Conservation (phyloP, 2,797 vertebrate species). For the Enteromius paludinosus region DNA sequence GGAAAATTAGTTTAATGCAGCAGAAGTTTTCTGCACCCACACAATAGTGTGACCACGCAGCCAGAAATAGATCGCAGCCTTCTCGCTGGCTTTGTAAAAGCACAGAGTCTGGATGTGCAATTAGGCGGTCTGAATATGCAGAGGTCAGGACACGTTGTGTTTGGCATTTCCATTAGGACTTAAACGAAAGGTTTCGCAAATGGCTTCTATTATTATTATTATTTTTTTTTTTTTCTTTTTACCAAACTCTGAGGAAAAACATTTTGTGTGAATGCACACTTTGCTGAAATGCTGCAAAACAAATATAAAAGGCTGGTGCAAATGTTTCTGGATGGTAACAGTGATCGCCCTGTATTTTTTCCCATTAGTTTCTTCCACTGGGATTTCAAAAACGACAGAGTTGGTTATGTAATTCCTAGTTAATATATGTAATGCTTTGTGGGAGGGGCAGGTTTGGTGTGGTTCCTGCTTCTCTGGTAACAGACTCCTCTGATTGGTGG, state of each 20-base stretch:
- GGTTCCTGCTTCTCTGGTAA: background rate
- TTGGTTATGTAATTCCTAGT: background rate
- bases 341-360: background rate
- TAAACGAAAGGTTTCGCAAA: slow-evolving; percentile 47
- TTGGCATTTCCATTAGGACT: slow-evolving; percentile 61
- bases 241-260: slow-evolving; percentile 29
- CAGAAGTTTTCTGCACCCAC: slow-evolving; percentile 69
- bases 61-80: slow-evolving; percentile 55
- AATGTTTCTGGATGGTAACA: slow-evolving; percentile 21
- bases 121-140: slow-evolving; percentile 55
- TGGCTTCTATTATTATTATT: slow-evolving; percentile 36
- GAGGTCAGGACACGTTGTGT: slow-evolving; percentile 51
- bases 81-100: slow-evolving; percentile 60
- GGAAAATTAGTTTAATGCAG: slow-evolving; percentile 62
- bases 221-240: slow-evolving; percentile 6
- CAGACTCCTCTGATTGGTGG: slow-evolving; percentile 4
- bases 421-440: background rate
- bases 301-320: slow-evolving; percentile 34
- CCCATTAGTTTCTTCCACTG: background rate
- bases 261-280: background rate
- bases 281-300: background rate
- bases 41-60: slow-evolving; percentile 58
- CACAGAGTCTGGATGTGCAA: slow-evolving; percentile 62
- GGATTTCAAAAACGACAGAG: background rate
- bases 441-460: background rate